Evolutionary conservation across 2,797 vertebrate genomes (phyloP).

Genomic region (Enteromius thamalakanensis): DNA sequence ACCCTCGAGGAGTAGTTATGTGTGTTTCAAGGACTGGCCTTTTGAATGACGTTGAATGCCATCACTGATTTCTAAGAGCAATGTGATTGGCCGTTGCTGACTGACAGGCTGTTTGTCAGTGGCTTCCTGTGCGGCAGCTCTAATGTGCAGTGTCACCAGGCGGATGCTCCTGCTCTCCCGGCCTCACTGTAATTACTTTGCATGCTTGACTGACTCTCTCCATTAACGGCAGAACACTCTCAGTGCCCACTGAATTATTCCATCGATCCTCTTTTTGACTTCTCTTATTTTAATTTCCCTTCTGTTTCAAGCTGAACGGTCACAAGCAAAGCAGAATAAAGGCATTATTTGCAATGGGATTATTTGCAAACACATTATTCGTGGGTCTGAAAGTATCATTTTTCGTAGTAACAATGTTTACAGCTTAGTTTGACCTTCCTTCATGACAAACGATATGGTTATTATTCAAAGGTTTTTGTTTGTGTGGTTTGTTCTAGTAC

Average conservation of each 20-base stretch:
- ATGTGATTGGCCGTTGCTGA: slow-evolving; percentile 16
- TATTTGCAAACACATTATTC: slow-evolving; percentile 30
- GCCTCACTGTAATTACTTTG: slow-evolving; percentile 60
- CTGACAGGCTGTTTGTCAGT: slow-evolving; percentile 36
- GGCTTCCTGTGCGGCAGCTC: slow-evolving; percentile 46
- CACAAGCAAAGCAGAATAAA: slow-evolving; percentile 26
- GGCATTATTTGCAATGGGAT: slow-evolving; percentile 34
- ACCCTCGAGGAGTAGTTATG: neutral
- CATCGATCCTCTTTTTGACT: slow-evolving; percentile 52
- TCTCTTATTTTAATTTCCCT: slow-evolving; percentile 27
- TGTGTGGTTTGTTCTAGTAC: neutral
- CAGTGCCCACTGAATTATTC: slow-evolving; percentile 48
- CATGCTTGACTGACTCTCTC: slow-evolving; percentile 59
- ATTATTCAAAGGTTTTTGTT: neutral
- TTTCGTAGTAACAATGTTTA: neutral
- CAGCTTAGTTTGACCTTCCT: slow-evolving; percentile 1
- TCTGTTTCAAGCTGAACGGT: slow-evolving; percentile 17
- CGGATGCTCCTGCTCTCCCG: slow-evolving; percentile 35
- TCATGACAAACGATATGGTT: neutral
- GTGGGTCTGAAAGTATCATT: neutral
- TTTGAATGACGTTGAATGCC: neutral
- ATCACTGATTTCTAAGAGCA: neutral
- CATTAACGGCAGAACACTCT: slow-evolving; percentile 53
- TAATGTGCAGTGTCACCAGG: slow-evolving; percentile 53
- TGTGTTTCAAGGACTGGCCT: slow-evolving; percentile 5